A percentile compares a stretch with the other conserved stretches of the same genome.
Evolutionary conservation across 2,797 vertebrate species (phyloP).

Genomic region (Schizopygopsis pylzovi): DNA sequence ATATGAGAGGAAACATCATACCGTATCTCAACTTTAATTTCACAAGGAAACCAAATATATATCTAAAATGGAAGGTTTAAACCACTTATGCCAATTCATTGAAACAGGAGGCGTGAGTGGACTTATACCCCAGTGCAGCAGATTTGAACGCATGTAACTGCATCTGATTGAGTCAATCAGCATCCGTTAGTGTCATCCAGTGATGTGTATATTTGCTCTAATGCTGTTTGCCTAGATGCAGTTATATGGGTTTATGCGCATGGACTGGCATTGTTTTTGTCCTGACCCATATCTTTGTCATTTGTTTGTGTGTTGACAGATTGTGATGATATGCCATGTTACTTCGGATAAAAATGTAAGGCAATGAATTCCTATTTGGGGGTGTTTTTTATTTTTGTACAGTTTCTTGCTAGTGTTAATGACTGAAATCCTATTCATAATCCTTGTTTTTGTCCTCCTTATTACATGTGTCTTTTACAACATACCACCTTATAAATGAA

Average conservation of each 20-base stretch:
- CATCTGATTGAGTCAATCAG: not conserved
- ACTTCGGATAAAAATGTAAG: not conserved
- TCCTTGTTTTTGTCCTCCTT: not conserved
- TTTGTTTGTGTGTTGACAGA: not conserved
- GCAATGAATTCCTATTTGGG: not conserved
- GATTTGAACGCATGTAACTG: not conserved
- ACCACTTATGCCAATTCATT: not conserved
- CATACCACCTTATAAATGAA: not conserved
- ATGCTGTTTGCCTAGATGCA: not conserved
- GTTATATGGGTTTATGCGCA: not conserved
- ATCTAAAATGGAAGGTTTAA: not conserved
- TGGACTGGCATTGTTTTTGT: not conserved
- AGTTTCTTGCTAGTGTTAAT: not conserved
- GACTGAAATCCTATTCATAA: not conserved
- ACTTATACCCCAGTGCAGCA: not conserved
- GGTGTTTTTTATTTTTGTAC: not conserved
- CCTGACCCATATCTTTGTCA: not conserved
- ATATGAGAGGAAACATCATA: not conserved
- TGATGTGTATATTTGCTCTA: not conserved
- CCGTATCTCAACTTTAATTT: conserved; percentile 9
- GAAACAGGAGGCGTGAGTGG: not conserved
- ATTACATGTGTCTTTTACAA: not conserved
- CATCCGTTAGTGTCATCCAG: conserved; percentile 9
- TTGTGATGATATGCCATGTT: not conserved
- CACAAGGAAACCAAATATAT: conserved; percentile 9